These are phyloP conservation scores for Xestia c-nigrum DNA, from an alignment of 2,888 invertebrate species.

Conservation along the genomic window DNA sequence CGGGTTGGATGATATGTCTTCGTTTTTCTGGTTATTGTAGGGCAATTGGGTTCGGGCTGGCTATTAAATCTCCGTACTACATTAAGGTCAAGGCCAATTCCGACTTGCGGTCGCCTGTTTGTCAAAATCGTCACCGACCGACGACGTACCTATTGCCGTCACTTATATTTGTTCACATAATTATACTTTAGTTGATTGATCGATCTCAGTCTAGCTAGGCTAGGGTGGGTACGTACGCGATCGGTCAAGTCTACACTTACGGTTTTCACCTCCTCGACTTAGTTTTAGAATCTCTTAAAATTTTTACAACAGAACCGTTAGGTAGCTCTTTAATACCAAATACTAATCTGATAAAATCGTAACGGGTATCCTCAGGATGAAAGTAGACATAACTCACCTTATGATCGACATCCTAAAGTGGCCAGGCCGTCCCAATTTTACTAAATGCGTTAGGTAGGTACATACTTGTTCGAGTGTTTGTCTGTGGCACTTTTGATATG, in stretches of 20 bases:
- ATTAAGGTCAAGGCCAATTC: not conserved
- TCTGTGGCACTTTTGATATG: not conserved
- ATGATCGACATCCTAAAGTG: not conserved
- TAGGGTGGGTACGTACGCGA: not conserved
- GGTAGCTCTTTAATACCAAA: not conserved
- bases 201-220: not conserved
- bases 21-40: not conserved
- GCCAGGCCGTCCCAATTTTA: not conserved
- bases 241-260: not conserved
- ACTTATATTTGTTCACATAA: not conserved
- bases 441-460: too few species aligned
- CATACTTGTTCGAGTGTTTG: too few species aligned
- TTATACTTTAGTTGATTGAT: not conserved
- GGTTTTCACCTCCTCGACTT: not conserved
- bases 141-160: not conserved
- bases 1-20: too few species aligned
- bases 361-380: not conserved
- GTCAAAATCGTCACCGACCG: not conserved
- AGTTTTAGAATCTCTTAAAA: too few species aligned
- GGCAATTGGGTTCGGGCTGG: not conserved
- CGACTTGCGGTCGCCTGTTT: not conserved
- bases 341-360: not conserved
- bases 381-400: not conserved
- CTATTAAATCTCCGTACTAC: not conserved
- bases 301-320: too few species aligned